A percentile compares a stretch with the other conserved stretches of the same genome.
Evolutionary conservation across 2,113 vertebrate species (phyloP).

Genomic region (Salvelinus sp.): DNA sequence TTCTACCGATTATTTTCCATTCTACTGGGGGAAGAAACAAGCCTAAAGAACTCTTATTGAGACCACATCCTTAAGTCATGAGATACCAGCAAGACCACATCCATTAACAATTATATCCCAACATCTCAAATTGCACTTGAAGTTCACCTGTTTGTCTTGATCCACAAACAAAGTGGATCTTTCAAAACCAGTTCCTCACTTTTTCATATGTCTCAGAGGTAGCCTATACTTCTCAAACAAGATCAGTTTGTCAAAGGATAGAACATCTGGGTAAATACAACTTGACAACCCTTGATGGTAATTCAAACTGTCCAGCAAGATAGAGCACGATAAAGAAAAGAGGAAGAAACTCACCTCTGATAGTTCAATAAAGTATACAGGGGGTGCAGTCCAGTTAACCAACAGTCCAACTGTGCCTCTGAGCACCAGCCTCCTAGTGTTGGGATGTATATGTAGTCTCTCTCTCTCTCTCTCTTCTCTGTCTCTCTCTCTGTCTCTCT

Average conservation of each 20-base stretch:
- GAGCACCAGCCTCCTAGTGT: conserved; percentile 65
- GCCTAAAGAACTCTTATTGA: conserved; percentile 31
- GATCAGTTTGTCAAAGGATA: not conserved
- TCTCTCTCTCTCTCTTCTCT: conserved; percentile 5
- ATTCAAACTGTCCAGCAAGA: conserved; percentile 1
- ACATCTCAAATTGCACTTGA: not conserved
- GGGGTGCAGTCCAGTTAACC: conserved; percentile 59
- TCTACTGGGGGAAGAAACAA: not conserved
- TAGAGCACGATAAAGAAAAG: not conserved
- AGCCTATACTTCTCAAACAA: not conserved
- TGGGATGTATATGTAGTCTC: conserved; percentile 70
- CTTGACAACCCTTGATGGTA: not conserved
- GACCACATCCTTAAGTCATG: conserved; percentile 14
- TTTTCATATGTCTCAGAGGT: not conserved
- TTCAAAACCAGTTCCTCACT: conserved; percentile 5
- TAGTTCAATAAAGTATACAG: conserved; percentile 50
- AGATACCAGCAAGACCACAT: conserved; percentile 39
- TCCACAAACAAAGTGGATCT: too few species aligned
- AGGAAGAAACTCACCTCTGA: conserved; percentile 65
- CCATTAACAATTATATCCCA: conserved; percentile 36
- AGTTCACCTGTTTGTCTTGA: conserved; percentile 3
- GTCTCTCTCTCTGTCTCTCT: conserved; percentile 32
- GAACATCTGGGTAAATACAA: not conserved
- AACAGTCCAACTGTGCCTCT: conserved; percentile 69
- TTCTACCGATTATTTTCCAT: not conserved